Conservation (phyloP, 2,797 vertebrate species). For the Ciconia nigra region DNA sequence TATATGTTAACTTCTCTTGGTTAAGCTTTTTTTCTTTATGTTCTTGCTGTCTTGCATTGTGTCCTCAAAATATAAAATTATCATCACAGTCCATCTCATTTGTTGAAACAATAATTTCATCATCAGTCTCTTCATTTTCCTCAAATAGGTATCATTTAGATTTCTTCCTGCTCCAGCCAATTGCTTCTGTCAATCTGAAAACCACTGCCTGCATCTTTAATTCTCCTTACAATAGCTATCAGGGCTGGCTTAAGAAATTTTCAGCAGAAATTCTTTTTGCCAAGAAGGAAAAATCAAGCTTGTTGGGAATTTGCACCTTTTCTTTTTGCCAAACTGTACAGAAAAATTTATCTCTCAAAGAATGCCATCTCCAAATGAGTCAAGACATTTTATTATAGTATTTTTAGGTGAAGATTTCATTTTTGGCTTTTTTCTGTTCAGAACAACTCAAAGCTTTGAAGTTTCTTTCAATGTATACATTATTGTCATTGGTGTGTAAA, state of each 20-base stretch:
- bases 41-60: neutral
- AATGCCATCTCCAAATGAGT: neutral
- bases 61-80: neutral
- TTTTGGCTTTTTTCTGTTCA: neutral
- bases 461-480: neutral
- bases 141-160: neutral
- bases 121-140: neutral
- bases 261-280: neutral
- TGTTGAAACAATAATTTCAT: neutral
- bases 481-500: neutral
- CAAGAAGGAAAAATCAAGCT: neutral
- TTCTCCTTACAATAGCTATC: neutral
- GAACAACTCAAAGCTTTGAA: neutral
- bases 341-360: neutral
- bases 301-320: neutral
- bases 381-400: neutral
- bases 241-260: neutral
- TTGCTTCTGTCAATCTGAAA: neutral
- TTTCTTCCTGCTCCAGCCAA: neutral
- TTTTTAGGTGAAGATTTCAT: neutral
- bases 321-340: neutral
- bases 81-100: neutral
- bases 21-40: neutral
- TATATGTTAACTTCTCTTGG: neutral
- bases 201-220: neutral